phyloP scores from a whole-genome alignment of 2,888 invertebrate species.

The Dorcus hopei region DNA sequence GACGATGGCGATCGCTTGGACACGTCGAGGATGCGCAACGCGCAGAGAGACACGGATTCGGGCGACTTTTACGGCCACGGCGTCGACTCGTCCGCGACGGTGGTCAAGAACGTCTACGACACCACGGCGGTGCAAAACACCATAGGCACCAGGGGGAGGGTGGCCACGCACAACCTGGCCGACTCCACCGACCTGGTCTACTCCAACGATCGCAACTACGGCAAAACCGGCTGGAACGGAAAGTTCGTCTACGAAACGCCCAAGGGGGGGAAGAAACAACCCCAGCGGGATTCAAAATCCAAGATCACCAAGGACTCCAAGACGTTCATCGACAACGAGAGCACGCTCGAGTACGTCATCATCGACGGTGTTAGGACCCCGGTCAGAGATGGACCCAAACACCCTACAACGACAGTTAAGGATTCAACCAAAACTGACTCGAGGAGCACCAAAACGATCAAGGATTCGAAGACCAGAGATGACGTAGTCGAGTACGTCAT shows the following conservation, averaged over 20 bases:
- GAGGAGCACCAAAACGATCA: not conserved
- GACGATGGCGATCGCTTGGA: slow-evolving; percentile 38
- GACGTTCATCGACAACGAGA: slow-evolving; percentile 16
- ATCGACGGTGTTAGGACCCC: slow-evolving; percentile 6
- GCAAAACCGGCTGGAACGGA: slow-evolving; percentile 49
- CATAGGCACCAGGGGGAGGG: slow-evolving; percentile 47
- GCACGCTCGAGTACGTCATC: slow-evolving; percentile 2
- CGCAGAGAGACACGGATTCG: slow-evolving; percentile 35
- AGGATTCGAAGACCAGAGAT: not conserved
- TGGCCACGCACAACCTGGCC: slow-evolving; percentile 50
- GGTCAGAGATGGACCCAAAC: not conserved
- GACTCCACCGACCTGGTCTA: slow-evolving; percentile 46
- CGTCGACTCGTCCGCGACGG: slow-evolving; percentile 36
- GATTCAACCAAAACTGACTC: too few relatives aligned
- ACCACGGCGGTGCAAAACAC: slow-evolving; percentile 44
- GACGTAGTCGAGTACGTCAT: not conserved
- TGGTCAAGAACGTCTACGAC: slow-evolving; percentile 43
- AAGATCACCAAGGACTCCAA: slow-evolving; percentile 1
- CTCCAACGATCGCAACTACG: slow-evolving; percentile 45
- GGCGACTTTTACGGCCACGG: slow-evolving; percentile 43
- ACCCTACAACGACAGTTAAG: too few relatives aligned
- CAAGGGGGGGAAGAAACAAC: slow-evolving; percentile 11
- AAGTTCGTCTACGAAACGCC: slow-evolving; percentile 43
- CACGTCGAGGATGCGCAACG: slow-evolving; percentile 32
- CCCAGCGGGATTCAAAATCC: too few relatives aligned